Base-by-base conservation (phyloP, 2,797 vertebrate genomes). In the Malacoctenus gilli region DNA sequence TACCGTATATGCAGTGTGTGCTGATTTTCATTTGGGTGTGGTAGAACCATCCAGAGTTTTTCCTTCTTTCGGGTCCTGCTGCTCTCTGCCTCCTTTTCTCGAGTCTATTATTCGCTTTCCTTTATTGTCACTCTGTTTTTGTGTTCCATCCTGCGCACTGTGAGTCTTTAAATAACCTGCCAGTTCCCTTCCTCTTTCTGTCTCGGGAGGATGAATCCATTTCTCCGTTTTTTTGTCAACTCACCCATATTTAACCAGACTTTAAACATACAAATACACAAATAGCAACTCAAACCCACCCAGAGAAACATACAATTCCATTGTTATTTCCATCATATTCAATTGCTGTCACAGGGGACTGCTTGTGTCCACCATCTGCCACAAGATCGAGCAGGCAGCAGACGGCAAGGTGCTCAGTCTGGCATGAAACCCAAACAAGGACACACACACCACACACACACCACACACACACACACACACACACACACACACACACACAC, bases 281-380 rank as follows among this genome's bases (percentile, higher is more conserved):
- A 37, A 57, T 28, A n/a, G 47, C 3, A 25, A 25, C 5, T 41
- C 35, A 66, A 40, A 55, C 22, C 38, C 37, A 51, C 5, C 22
- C 5, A n/a, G n/a, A n/a, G n/a, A n/a, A n/a, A 42, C 13, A 58
- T 34, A 13, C 34, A 58, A 31, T 59, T 43, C 74, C 47, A 72
- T 47, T 68, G 68, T 43, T 48, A 50, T 67, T 72, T 50, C 18
- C 60, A 65, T 61, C 47, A 28, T 18, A 48, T 62, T 64, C 38
- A 49, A 66, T 21, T 3, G 31, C 23, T 31, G 36, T 76, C 60
- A 63, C 70, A 72, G 47, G 54, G 62, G 71, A 65, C 69, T 62
- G 47, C 49, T 79, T 74, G 62, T 69, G 64, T 85, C 70, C 57
- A 72, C 83, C 83, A 90, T 88, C 84, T 90, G 87, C 69, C 80